phyloP scores from a whole-genome alignment of 2,888 invertebrate genomes.

The Apodemia zela region DNA sequence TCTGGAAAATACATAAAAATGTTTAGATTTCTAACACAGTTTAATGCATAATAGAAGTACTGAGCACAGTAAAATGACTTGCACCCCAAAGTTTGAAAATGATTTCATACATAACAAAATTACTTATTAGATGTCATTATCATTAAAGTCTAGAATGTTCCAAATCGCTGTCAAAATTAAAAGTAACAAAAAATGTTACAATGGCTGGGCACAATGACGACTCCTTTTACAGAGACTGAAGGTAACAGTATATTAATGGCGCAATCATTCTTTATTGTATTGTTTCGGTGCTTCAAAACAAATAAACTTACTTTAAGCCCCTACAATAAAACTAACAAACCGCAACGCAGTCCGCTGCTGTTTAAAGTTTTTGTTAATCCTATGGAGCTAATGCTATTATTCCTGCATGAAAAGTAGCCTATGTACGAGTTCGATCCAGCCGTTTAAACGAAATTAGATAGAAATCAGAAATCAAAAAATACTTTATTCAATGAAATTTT shows the following conservation, averaged over 20 bases:
- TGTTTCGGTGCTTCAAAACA: neutral
- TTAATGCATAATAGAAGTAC: neutral
- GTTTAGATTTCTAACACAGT: neutral
- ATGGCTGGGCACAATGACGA: slow-evolving; percentile 50
- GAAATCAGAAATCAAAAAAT: too few relatives aligned
- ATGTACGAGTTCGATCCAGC: too few relatives aligned
- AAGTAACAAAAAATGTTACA: slow-evolving; percentile 50
- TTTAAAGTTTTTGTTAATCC: too few relatives aligned
- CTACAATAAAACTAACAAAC: too few relatives aligned
- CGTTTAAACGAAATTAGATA: too few relatives aligned
- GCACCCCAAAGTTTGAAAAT: neutral
- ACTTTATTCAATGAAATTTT: too few relatives aligned
- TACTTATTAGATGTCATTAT: slow-evolving; percentile 1
- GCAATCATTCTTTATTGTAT: neutral
- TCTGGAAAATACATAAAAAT: neutral
- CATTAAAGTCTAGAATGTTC: slow-evolving; percentile 9
- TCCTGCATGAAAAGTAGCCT: too few relatives aligned
- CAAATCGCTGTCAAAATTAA: slow-evolving; percentile 8
- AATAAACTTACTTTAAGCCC: neutral
- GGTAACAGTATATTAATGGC: slow-evolving; percentile 23
- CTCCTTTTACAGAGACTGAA: slow-evolving; percentile 41
- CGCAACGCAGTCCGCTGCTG: too few relatives aligned
- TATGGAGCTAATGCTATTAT: too few relatives aligned
- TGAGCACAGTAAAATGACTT: neutral
- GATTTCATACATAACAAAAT: neutral